phyloP scores from a whole-genome alignment of 2,113 vertebrate genomes.

The Tauraco erythrolophus region DNA sequence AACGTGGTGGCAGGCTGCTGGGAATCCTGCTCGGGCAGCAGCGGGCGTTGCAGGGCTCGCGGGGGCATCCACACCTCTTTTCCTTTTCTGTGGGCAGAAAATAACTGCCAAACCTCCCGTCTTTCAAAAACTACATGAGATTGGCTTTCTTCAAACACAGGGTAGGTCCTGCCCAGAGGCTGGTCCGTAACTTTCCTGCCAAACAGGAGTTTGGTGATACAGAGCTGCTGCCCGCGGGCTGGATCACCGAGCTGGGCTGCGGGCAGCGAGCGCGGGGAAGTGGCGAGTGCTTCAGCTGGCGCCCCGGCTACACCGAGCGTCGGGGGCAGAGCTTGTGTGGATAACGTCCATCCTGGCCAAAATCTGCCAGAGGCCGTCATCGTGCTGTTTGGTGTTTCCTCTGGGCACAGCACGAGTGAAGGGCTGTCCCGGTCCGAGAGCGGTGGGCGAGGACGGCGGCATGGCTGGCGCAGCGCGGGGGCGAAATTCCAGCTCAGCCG shows the following conservation, averaged over 20 bases:
- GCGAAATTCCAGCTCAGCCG: background rate
- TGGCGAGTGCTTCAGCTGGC: too few relatives aligned
- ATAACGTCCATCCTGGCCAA: too few relatives aligned
- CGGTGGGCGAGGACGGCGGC: rapidly evolving
- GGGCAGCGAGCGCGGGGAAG: too few relatives aligned
- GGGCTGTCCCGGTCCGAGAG: background rate
- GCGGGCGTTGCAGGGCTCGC: background rate
- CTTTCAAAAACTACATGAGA: background rate
- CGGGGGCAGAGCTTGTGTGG: too few relatives aligned
- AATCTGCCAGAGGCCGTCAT: background rate
- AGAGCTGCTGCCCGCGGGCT: background rate
- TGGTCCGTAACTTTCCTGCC: too few relatives aligned
- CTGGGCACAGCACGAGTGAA: background rate
- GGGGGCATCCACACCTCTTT: background rate
- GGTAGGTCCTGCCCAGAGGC: background rate
- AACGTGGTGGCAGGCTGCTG: background rate
- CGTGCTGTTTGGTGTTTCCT: rapidly evolving
- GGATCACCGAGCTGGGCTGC: too few relatives aligned
- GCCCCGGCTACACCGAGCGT: too few relatives aligned
- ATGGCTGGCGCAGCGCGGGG: rapidly evolving
- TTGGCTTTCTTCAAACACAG: too few relatives aligned
- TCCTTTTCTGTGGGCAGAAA: background rate
- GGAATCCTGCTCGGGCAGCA: background rate
- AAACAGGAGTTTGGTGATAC: too few relatives aligned
- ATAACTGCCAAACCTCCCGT: background rate